A percentile compares a stretch with the other conserved stretches of the same genome.
These are phyloP conservation scores for Orientallactaga bullata DNA, from an alignment of 2,113 vertebrate genomes.

Conservation along the genomic window DNA sequence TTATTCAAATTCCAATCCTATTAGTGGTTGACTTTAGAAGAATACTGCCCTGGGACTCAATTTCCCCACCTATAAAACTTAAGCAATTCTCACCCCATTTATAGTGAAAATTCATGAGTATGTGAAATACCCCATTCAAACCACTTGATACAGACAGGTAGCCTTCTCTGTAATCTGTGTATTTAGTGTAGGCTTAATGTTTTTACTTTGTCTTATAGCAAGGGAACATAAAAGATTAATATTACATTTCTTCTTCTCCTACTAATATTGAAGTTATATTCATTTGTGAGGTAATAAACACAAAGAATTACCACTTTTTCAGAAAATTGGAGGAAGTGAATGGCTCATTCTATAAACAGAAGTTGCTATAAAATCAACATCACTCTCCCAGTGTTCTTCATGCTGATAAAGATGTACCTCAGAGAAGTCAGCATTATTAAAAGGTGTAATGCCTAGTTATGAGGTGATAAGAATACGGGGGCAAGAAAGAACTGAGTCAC, in stretches of 20 bases:
- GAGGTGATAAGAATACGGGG: neutral
- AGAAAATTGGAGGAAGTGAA: neutral
- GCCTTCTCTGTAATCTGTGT: neutral
- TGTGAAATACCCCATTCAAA: neutral
- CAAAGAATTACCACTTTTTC: neutral
- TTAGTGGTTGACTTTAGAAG: neutral
- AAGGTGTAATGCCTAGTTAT: neutral
- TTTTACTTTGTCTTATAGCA: neutral
- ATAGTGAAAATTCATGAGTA: neutral
- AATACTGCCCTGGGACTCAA: neutral
- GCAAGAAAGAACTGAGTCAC: neutral
- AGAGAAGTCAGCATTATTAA: neutral
- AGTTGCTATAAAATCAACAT: neutral
- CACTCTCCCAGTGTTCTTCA: neutral
- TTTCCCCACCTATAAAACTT: neutral
- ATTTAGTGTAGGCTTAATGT: neutral
- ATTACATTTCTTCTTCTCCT: neutral
- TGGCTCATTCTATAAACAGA: neutral
- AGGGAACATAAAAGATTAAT: neutral
- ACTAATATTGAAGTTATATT: neutral
- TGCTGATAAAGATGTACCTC: neutral
- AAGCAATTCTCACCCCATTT: no score
- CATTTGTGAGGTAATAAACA: neutral
- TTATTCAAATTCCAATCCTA: neutral
- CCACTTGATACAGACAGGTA: neutral